Evolutionary conservation across 2,797 vertebrate genomes (phyloP), one percentile per base, ranked within the genome.

Genomic region (Acipenser ruthenus): DNA sequence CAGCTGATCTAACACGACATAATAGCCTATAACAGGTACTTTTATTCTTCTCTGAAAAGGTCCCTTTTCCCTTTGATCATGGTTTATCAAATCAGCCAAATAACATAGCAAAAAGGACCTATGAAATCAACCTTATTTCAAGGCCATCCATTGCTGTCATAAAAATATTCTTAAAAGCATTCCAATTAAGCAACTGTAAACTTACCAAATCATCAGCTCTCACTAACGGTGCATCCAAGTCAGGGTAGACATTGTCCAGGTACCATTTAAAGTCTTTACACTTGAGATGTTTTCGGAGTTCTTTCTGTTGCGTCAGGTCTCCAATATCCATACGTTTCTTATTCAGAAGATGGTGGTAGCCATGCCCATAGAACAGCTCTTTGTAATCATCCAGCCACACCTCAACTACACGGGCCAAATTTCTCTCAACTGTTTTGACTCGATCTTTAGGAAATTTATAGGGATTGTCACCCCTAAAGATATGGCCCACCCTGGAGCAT

Each of bases 371-470:
- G 84, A 99, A 99, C 0, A 98, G 71, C 58, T 96, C 95, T 77
- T 93, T 98, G 85, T 98, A 97, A 50, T 97, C 94, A 0, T 99
- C 96, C 67, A 99, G 83, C 97, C 97, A 99, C 47, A 99, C 97
- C 76, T 98, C 96, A 0, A 94, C 97, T 8, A 99, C 97, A 0
- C 97, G 89, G 0, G 92, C 95, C 85, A 99, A 79, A 79, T 99
- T 99, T 71, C 94, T 82, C 77, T 99, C 94, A 74, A 99, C 95
- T 0, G 95, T 99, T 71, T 92, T 92, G 82, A 95, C 88, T 1
- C 93, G 86, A 75, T 99, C 90, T 75, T 93, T 94, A 0, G 95
- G 96, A 80, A 99, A 99, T 18, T 92, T 91, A 56, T 99, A 99
- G 0, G 97, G 97, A 63, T 98, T 99, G 81, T 97, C 92, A 0